A percentile compares a stretch with the other conserved stretches of the same genome.
phyloP scores from a whole-genome alignment of 2,113 vertebrate genomes.

The Myodes glareolus region DNA sequence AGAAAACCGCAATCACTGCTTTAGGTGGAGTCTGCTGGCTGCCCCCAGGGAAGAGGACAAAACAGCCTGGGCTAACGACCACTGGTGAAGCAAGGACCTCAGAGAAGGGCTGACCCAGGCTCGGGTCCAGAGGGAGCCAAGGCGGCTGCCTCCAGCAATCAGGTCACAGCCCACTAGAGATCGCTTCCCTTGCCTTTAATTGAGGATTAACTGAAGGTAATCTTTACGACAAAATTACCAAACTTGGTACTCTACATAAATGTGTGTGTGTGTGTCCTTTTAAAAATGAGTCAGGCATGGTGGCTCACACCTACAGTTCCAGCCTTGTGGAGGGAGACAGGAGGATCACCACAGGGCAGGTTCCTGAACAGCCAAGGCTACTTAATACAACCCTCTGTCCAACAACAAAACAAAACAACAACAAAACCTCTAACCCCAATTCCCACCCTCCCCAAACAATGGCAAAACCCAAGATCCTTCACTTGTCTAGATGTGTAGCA shows the following conservation, averaged over 20 bases:
- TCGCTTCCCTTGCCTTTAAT: neutral
- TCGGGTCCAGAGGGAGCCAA: neutral
- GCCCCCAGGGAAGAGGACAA: no score
- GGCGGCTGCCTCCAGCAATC: neutral
- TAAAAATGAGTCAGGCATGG: no score
- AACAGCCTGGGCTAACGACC: neutral
- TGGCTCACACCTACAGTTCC: neutral
- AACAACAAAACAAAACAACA: neutral
- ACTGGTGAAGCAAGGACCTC: neutral
- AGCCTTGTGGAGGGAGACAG: neutral
- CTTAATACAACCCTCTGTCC: neutral
- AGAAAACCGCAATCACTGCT: slow-evolving; percentile 50
- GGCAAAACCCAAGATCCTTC: neutral
- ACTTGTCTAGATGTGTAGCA: neutral
- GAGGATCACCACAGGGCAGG: neutral
- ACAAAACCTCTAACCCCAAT: neutral
- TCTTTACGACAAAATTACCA: neutral
- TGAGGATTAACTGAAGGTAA: neutral
- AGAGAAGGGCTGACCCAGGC: neutral
- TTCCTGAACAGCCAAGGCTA: neutral
- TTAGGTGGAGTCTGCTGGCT: slow-evolving; percentile 49
- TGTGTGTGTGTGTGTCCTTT: neutral
- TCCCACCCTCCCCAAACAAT: neutral
- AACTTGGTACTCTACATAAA: neutral
- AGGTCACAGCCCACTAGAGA: neutral